Conservation (phyloP, 2,797 vertebrate genomes). For the Microcaecilia unicolor region DNA sequence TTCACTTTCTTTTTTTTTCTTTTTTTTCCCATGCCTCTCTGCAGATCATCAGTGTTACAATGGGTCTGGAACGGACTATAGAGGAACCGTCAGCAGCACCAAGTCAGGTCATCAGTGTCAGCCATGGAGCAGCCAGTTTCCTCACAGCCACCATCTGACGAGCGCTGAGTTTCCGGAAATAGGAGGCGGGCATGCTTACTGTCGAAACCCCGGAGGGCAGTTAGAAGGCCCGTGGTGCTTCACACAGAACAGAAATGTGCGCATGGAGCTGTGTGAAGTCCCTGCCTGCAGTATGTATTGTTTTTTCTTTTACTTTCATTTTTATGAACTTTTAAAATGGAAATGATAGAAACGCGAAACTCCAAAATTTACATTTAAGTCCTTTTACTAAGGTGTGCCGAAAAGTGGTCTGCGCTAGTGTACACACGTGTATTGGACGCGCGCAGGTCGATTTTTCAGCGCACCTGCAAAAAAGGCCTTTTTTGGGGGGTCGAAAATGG, state of each 20-base stretch:
- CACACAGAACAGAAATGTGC: conserved; percentile 81
- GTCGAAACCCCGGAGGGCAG: conserved; percentile 87
- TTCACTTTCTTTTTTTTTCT: not conserved
- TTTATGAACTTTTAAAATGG: not conserved
- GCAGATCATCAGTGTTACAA: conserved; percentile 89
- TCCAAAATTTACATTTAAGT: no score
- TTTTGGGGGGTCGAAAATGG: no score
- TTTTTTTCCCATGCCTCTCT: conserved; percentile 37
- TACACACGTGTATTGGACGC: no score
- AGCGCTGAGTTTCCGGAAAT: conserved; percentile 75
- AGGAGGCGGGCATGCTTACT: conserved; percentile 82
- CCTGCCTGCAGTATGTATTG: conserved; percentile 85
- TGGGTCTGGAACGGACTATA: conserved; percentile 80
- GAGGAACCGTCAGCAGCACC: conserved; percentile 72
- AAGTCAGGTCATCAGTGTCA: conserved; percentile 85
- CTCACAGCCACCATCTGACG: conserved; percentile 76
- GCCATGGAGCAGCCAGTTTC: conserved; percentile 77
- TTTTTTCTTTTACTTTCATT: no score
- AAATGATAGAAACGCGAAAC: not conserved
- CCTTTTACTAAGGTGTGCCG: no score
- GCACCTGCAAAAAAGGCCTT: no score
- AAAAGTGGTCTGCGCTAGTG: no score
- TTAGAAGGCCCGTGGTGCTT: conserved; percentile 96
- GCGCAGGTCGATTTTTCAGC: no score
- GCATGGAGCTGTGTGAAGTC: conserved; percentile 86